Percentiles rank a stretch among this genome's conserved stretches.
These are phyloP conservation scores for Pseudomyrmex cubaensis DNA, from an alignment of 1,140 invertebrate species.

Conservation along the genomic window DNA sequence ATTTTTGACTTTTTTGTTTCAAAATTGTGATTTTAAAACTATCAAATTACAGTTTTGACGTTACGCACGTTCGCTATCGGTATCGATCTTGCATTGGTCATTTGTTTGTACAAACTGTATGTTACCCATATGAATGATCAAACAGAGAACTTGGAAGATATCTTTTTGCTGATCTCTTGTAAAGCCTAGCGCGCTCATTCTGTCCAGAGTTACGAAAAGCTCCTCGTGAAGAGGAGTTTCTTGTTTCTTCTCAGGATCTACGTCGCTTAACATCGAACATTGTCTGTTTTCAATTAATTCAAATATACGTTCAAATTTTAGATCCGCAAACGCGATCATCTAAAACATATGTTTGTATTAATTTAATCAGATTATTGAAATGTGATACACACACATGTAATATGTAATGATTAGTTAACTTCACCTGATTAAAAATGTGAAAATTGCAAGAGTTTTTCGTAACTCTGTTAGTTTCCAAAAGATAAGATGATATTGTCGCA, in stretches of 20 bases:
- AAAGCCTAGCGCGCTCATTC: constrained; percentile 78
- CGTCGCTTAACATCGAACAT: constrained; percentile 66
- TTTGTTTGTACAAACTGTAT: constrained; percentile 75
- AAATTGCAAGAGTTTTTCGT: constrained; percentile 85
- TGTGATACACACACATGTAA: neutral
- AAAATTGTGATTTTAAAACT: too few species aligned
- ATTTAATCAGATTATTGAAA: neutral
- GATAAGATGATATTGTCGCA: constrained; percentile 88
- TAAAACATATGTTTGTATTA: constrained; percentile 4
- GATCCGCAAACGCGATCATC: constrained; percentile 44
- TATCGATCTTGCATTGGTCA: constrained; percentile 70
- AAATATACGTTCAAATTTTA: constrained; percentile 60
- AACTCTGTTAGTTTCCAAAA: constrained; percentile 87
- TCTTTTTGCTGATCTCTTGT: constrained; percentile 78
- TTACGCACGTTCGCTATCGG: constrained; percentile 79
- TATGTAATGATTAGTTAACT: too few species aligned
- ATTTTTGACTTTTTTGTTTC: neutral
- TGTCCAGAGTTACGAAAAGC: constrained; percentile 78
- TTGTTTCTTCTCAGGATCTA: constrained; percentile 29
- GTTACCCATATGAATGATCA: constrained; percentile 85
- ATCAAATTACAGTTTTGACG: neutral
- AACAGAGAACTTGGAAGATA: constrained; percentile 86
- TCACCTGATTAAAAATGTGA: constrained; percentile 87
- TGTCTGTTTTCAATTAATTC: constrained; percentile 57
- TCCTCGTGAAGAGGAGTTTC: constrained; percentile 73